Conservation (phyloP, 2,797 vertebrate species). For the Neopelma chrysocephalum region DNA sequence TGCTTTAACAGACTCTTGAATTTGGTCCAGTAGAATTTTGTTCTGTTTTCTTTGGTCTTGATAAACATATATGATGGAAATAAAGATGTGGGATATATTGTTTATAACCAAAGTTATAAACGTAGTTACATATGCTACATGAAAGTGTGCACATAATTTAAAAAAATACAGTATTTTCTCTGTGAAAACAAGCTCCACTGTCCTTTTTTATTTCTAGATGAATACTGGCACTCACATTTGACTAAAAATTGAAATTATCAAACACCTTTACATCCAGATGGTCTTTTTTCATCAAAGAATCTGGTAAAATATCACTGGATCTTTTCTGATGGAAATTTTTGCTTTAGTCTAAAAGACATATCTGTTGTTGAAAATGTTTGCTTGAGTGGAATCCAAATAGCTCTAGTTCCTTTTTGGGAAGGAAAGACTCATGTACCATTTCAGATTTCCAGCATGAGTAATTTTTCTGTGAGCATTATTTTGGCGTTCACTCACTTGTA, state of each 20-base stretch:
- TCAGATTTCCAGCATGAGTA: constrained; percentile 21
- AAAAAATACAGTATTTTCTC: neutral
- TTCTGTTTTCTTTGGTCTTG: neutral
- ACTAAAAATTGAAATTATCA: neutral
- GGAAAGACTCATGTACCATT: constrained; percentile 11
- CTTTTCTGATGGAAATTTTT: constrained; percentile 6
- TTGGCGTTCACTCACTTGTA: neutral
- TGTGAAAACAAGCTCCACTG: neutral
- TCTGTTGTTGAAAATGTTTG: constrained; percentile 25
- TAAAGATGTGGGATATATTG: neutral
- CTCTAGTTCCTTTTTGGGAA: neutral
- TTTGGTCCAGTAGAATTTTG: neutral
- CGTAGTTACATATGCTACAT: neutral
- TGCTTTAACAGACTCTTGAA: neutral
- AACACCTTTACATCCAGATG: neutral
- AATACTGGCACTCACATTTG: neutral
- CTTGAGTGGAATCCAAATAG: neutral
- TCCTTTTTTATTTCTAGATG: neutral
- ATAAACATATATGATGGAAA: neutral
- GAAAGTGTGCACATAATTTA: neutral
- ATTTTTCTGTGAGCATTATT: constrained; percentile 36
- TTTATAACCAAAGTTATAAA: neutral
- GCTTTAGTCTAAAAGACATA: neutral
- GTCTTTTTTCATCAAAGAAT: neutral
- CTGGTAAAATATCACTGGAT: neutral